Percentiles rank a stretch among this genome's conserved stretches.
Conservation (phyloP, 2,888 invertebrate species). For the Torymus auratus region DNA sequence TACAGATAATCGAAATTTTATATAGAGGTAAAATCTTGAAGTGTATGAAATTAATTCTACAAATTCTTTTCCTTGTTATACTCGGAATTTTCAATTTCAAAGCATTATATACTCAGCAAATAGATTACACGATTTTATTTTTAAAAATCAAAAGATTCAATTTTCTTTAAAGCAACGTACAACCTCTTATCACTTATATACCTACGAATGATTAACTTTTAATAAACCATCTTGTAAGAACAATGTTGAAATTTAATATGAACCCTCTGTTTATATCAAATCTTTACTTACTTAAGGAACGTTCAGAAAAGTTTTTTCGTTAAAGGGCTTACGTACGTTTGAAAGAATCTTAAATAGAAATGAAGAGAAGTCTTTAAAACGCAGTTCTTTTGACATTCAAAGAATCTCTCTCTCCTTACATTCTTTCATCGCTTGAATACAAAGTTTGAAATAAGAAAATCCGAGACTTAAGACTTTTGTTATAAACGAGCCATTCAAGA, state of each 20-base stretch:
- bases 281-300: background rate
- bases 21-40: too few species aligned
- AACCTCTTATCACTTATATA: too few species aligned
- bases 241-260: background rate
- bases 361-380: conserved; percentile 39
- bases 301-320: conserved; percentile 46
- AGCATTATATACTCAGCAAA: too few species aligned
- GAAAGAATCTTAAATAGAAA: conserved; percentile 37
- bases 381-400: conserved; percentile 39
- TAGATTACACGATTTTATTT: too few species aligned
- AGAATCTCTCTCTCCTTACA: conserved; percentile 29
- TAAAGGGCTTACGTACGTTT: conserved; percentile 37
- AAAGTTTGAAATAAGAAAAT: conserved; percentile 27
- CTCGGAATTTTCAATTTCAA: too few species aligned
- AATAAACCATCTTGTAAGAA: conserved; percentile 1
- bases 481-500: conserved; percentile 18
- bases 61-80: too few species aligned
- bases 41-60: too few species aligned
- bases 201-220: conserved; percentile 7
- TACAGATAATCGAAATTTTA: too few species aligned
- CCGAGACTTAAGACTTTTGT: background rate
- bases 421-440: conserved; percentile 33
- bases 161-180: too few species aligned
- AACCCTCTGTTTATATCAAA: conserved; percentile 37
- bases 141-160: too few species aligned